Evolutionary conservation across 2,797 vertebrate species (phyloP), one percentile per base, ranked within the genome.

Genomic region (Syncerus caffer): DNA sequence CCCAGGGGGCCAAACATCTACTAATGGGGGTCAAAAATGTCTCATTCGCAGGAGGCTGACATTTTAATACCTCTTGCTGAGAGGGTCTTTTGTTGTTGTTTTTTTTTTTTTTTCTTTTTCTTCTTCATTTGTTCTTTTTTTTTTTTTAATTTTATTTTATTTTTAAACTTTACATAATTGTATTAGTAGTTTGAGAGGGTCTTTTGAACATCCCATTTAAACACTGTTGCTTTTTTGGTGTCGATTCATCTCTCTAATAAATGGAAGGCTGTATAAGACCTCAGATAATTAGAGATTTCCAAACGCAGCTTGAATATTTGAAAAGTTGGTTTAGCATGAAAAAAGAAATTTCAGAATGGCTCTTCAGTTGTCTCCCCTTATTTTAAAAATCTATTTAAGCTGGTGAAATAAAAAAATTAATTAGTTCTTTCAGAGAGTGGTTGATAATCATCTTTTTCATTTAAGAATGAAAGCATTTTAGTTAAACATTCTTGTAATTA

Each of bases 21-120:
- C 98, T 96, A 97, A 98, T 97, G 91, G 95, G 98, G 96, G 95
- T 97, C 97, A 98, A 88, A 97, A 96, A 97, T 89, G 95, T 97
- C 93, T 94, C 96, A 96, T 97, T 97, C 94, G 94, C 97, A 97
- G 50, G 95, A 96, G 55, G 89, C 82, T 96, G 97, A 97, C 87
- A 76, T 95, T 97, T 98, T 97, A 97, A 98, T 98, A 97, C 89
- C 80, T 96, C 89, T 96, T 88, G 71, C 76, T 31, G 34, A 92
- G 93, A 92, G 45, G 76, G 51, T 60, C 57, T 97, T 98, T 98
- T 94, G 96, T n/a, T n/a, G n/a, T n/a, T n/a, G n/a, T n/a, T n/a
- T n/a, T n/a, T n/a, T n/a, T n/a, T n/a, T n/a, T n/a, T n/a, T n/a
- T n/a, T n/a, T n/a, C n/a, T n/a, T n/a, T n/a, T n/a, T n/a, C n/a